These are phyloP conservation scores for Eubucco bourcierii DNA, from an alignment of 2,113 vertebrate genomes.

Conservation along the genomic window DNA sequence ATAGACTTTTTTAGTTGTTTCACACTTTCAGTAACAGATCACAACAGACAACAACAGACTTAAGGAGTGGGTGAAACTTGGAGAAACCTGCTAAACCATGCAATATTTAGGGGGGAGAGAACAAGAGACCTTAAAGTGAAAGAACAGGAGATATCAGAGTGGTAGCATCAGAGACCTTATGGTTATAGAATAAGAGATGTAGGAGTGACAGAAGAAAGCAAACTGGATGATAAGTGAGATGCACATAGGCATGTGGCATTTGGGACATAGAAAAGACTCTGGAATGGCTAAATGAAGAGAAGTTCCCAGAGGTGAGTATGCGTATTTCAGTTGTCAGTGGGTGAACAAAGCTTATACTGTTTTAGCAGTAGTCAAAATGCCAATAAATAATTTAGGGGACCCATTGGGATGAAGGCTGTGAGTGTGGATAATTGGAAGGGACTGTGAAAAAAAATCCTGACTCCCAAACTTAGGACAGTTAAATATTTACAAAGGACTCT, in stretches of 20 bases:
- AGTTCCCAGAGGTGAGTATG: background rate
- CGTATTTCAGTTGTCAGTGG: background rate
- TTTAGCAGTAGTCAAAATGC: background rate
- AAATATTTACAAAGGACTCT: background rate
- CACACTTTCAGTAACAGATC: background rate
- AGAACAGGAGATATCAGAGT: constrained; percentile 9
- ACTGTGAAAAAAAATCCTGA: background rate
- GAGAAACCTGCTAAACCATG: constrained; percentile 13
- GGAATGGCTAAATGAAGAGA: background rate
- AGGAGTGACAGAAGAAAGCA: constrained; percentile 3
- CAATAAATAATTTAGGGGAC: background rate
- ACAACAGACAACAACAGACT: constrained; percentile 19
- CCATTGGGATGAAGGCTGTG: background rate
- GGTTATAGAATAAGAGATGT: background rate
- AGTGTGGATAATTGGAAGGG: background rate
- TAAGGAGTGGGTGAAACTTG: constrained; percentile 23
- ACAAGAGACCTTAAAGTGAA: constrained; percentile 15
- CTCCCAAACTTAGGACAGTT: background rate
- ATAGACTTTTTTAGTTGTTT: background rate
- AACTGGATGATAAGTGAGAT: background rate
- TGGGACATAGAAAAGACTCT: background rate
- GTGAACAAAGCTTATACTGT: background rate
- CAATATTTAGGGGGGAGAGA: constrained; percentile 20
- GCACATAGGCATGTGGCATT: background rate
- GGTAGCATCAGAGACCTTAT: background rate